Evolutionary conservation across 2,888 invertebrate genomes (phyloP).

Genomic region (Philereme vetulata): DNA sequence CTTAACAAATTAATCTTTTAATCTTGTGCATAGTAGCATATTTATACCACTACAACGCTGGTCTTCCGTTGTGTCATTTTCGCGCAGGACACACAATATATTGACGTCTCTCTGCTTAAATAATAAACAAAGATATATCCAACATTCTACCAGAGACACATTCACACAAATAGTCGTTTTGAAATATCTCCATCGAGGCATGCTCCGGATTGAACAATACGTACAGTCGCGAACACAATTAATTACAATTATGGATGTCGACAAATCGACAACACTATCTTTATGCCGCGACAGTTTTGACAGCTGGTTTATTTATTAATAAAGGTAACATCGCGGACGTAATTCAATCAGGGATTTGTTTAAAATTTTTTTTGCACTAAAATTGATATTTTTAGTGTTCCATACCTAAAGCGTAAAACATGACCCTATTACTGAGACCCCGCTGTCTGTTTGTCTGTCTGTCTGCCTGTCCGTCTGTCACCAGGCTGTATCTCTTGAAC

Average conservation of each 20-base stretch:
- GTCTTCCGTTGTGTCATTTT: no score
- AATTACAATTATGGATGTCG: slow-evolving; percentile 23
- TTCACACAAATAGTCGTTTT: slow-evolving; percentile 19
- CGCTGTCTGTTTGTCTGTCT: no score
- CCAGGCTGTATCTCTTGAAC: no score
- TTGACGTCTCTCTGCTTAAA: not conserved
- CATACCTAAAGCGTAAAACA: no score
- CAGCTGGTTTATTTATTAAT: slow-evolving; percentile 27
- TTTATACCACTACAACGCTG: no score
- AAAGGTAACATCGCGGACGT: slow-evolving; percentile 8
- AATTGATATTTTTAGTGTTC: no score
- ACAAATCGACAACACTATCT: slow-evolving; percentile 22
- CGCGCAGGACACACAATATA: no score
- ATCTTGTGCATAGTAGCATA: no score
- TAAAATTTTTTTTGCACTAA: no score
- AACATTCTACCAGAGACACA: slow-evolving; percentile 10
- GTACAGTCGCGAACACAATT: slow-evolving; percentile 28
- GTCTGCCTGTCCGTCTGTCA: no score
- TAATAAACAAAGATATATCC: not conserved
- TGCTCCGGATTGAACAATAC: slow-evolving; percentile 22
- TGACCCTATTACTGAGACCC: no score
- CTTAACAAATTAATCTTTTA: no score
- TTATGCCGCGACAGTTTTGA: slow-evolving; percentile 28
- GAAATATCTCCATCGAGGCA: slow-evolving; percentile 27
- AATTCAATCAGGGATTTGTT: not conserved